A percentile compares a stretch with the other conserved stretches of the same genome.
These are phyloP conservation scores for Porites lutea DNA, from an alignment of 64 coral and sea anemone species.

Conservation along the genomic window DNA sequence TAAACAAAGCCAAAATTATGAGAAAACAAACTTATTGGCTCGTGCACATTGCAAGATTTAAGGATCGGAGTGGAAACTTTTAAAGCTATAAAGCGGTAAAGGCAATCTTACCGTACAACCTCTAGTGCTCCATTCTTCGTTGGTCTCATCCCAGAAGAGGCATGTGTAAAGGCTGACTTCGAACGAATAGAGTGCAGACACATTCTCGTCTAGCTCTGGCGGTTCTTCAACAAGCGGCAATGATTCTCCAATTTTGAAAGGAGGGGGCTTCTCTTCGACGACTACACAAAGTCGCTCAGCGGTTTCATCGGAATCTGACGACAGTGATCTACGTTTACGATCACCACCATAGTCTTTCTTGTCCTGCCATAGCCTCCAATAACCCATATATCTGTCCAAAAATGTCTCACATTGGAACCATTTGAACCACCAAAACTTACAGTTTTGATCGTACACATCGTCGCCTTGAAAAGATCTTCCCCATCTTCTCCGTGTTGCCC, in stretches of 20 bases:
- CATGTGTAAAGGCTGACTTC: conserved; percentile 18
- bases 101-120: not conserved
- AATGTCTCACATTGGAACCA: not conserved
- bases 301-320: not conserved
- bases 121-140: conserved; percentile 15
- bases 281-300: conserved; percentile 3
- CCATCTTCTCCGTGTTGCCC: not conserved
- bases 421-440: not conserved
- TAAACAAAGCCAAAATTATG: no score
- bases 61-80: no score
- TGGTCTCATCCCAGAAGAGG: conserved; percentile 13
- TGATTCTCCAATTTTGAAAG: not conserved
- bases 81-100: no score
- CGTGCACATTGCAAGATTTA: no score
- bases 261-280: conserved; percentile 6
- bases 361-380: not conserved
- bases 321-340: conserved; percentile 9
- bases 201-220: not conserved
- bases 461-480: not conserved
- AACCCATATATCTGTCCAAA: not conserved
- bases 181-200: not conserved
- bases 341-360: not conserved
- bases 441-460: not conserved
- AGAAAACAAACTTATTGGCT: no score
- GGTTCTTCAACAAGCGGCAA: not conserved